These are phyloP conservation scores for Helogale parvula DNA, from an alignment of 2,113 vertebrate genomes.

Conservation along the genomic window DNA sequence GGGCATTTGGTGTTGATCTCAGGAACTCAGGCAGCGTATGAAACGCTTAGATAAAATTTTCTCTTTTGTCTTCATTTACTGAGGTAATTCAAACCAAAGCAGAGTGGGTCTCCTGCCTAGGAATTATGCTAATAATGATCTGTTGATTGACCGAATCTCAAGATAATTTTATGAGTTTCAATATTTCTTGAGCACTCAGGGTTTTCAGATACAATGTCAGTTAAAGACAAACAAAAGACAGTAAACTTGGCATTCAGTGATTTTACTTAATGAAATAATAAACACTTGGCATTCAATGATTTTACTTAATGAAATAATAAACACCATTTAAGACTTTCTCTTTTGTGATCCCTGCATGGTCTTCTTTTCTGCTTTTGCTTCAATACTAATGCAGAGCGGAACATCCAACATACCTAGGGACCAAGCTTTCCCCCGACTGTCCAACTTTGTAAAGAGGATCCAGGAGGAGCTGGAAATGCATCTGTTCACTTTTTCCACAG, in stretches of 20 bases:
- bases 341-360: neutral
- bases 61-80: constrained; percentile 22
- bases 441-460: neutral
- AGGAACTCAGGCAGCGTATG: neutral
- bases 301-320: neutral
- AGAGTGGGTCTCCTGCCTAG: neutral
- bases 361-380: constrained; percentile 41
- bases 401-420: neutral
- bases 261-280: neutral
- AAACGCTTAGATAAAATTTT: constrained; percentile 7
- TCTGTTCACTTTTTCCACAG: neutral
- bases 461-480: neutral
- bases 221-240: neutral
- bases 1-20: neutral
- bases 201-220: neutral
- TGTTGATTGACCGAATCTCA: constrained; percentile 17
- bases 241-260: neutral
- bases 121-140: neutral
- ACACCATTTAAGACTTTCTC: neutral
- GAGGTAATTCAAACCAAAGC: constrained; percentile 38
- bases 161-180: constrained; percentile 17
- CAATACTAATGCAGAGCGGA: neutral
- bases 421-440: neutral
- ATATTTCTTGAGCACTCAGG: neutral
- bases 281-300: neutral